Base-by-base conservation (phyloP, 2,888 invertebrate species). In the Tanytarsus gracilentus region DNA sequence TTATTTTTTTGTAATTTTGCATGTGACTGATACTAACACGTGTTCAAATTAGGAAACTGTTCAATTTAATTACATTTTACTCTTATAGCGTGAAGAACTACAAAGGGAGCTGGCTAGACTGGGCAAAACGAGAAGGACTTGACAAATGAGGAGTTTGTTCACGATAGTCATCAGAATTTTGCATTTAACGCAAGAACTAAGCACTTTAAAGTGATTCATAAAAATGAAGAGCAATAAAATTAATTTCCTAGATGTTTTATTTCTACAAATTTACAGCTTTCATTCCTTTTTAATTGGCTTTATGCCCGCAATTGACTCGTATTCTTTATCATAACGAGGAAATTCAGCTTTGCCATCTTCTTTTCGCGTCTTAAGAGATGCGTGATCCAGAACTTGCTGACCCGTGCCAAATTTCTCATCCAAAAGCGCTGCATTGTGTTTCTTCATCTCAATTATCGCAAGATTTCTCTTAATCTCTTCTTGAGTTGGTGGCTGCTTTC, bases 381-480 rank as follows among this genome's bases (percentile, higher is more conserved):
- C 71, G 49, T 76, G 72, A 21, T 80, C 80, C 7, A 74, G 72
- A 61, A 71, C 71, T 64, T 68, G 68, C 5, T 78, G n/a, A n/a
- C n/a, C n/a, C n/a, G n/a, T n/a, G n/a, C n/a, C 72, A 64, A 79
- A 79, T 66, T 80, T 78, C 1, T 72, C 70, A 63, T 87, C 85
- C 61, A 90, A 70, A 69, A 80, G 79, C 3, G 79, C 78, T 1
- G 90, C 89, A 76, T 90, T 91, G 44, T 78, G 72, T 68, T 86
- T 84, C 66, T 89, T 91, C 70, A 81, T 71, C 66, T 84, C 72
- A 70, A 87, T 85, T 39, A 88, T 76, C 14, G 83, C 81, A 44
- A 84, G 69, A 73, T 88, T 92, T 65, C 74, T 76, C 8, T 79
- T 74, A 7, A 91, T 75, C 73, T 92, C 91, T 63, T 86, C 85